These are phyloP conservation scores for Phacellophora camtschatica DNA, from an alignment of 30 jellyfish, hydroid and myxozoan genomes.

Conservation along the genomic window DNA sequence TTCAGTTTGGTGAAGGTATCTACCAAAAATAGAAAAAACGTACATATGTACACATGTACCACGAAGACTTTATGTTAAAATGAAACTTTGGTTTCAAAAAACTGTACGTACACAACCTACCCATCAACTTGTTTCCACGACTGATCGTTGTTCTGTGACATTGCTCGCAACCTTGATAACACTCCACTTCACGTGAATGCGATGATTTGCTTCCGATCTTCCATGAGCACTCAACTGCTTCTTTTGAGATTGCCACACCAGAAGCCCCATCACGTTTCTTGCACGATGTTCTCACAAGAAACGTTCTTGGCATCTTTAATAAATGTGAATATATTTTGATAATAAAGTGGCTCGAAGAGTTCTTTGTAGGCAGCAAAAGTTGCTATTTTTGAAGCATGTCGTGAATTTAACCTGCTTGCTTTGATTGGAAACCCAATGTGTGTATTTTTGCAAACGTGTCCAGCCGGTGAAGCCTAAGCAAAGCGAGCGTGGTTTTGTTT, in stretches of 20 bases:
- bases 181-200: not conserved
- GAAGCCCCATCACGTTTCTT: conserved; percentile 20
- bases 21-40: no score
- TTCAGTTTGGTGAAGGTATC: no score
- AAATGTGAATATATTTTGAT: no score
- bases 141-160: no score
- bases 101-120: no score
- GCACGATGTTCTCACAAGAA: conserved; percentile 53
- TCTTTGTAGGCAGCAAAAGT: no score
- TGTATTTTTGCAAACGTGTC: not conserved
- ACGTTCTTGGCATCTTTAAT: conserved; percentile 44
- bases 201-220: not conserved
- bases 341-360: no score
- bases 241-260: not conserved
- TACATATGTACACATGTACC: no score
- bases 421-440: not conserved
- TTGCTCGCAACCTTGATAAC: not conserved
- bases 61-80: no score
- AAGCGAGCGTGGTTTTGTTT: conserved; percentile 15
- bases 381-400: not conserved
- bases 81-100: no score
- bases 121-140: no score
- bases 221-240: not conserved
- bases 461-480: no score
- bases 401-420: not conserved